Conservation (phyloP, 2,113 vertebrate genomes). For the Eulemur rufifrons region DNA sequence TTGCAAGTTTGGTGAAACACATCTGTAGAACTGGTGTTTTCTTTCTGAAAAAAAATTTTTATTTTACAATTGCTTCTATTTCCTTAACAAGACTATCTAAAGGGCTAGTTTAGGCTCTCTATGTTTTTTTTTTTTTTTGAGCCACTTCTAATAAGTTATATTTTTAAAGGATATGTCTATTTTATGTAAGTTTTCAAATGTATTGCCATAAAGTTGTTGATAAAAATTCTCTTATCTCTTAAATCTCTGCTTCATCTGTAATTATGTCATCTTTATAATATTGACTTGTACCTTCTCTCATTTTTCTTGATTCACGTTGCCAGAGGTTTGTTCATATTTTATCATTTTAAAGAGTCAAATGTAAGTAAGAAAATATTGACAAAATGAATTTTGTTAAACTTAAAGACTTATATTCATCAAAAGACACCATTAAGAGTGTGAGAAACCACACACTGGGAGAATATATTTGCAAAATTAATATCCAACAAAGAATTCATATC, state of each 20-base stretch:
- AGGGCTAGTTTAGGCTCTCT: background rate
- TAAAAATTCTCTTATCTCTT: background rate
- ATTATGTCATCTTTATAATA: background rate
- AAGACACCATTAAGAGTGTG: background rate
- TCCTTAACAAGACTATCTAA: background rate
- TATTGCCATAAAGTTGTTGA: slow-evolving; percentile 25
- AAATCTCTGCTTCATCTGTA: background rate
- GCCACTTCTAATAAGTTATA: background rate
- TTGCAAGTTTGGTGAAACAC: background rate
- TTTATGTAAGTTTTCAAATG: slow-evolving; percentile 7
- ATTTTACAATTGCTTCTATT: background rate
- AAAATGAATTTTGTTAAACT: slow-evolving; percentile 26
- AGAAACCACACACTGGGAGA: background rate
- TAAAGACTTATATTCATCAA: slow-evolving; percentile 10
- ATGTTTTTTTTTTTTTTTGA: background rate
- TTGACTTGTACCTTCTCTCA: background rate
- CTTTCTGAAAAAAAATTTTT: background rate
- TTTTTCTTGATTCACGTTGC: background rate
- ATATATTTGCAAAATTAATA: background rate
- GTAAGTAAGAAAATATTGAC: background rate
- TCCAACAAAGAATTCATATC: background rate
- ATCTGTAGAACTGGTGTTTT: slow-evolving; percentile 9
- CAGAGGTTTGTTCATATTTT: background rate
- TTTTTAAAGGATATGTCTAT: background rate
- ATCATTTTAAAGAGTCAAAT: background rate